Base-by-base conservation (phyloP, 2,113 vertebrate species). In the Neodon shergylaensis region DNA sequence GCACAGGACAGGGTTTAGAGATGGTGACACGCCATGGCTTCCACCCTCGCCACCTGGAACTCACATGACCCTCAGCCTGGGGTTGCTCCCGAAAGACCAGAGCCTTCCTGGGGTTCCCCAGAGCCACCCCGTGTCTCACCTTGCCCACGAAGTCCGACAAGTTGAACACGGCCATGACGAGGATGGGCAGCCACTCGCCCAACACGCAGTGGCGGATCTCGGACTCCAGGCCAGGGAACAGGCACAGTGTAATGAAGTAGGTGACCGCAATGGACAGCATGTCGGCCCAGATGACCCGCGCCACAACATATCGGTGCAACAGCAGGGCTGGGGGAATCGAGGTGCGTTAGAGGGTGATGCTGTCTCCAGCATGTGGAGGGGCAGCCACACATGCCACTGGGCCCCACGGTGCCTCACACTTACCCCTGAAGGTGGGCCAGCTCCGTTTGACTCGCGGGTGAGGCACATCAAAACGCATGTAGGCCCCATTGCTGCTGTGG, bases 131-230 rank as follows among this genome's bases (percentile, higher is more conserved):
- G 24, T 3, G 47, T 89, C 98, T 98, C 97, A 99, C 99, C 99
- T 99, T 99, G 97, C 99, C 99, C 0, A 99, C 99, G 9, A 99
- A 99, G 98, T 99, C 99, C 0, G 99, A 99, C 97, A 99, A 99
- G 98, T 99, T 99, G 98, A 99, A 99, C 84, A 99, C 99, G n/a
- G 99, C 99, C 99, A 99, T 99, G 98, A 99, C 99, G 95, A 99
- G 99, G 95, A 99, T 99, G 94, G 99, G 99, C 68, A 99, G 98
- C 99, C 99, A 99, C 72, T 99, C 99, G 39, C 99, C 99, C 54
- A 99, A 98, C 0, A 98, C 98, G 63, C 95, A 97, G 98, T 99
- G 99, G 58, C 98, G 98, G 97, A 99, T 99, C 98, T 99, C 99
- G 0, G 99, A 99, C 98, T 99, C 99, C 96, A 99, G 98, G 11